Evolutionary conservation across 30 jellyfish, hydroid and myxozoan species (phyloP), one percentile per base, ranked within the genome.

Genomic region (Aurelia sp.): DNA sequence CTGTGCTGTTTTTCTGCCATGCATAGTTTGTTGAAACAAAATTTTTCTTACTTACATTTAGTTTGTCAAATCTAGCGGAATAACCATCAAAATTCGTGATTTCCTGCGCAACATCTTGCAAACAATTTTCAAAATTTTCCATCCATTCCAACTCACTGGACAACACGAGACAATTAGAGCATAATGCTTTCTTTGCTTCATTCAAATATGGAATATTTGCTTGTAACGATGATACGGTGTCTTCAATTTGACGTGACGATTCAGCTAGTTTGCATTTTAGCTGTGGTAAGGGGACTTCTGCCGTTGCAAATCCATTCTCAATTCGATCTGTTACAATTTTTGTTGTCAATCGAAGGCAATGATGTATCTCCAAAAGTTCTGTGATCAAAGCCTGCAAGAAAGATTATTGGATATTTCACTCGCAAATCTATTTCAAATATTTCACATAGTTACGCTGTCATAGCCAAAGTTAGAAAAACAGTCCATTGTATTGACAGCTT

Each of bases 301-400:
- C 79, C 19, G 20, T 6, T 11, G 68, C 30, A 15, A 82, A 40
- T 19, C 80, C 85, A 33, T 9, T 22, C 51, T 82, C 92, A 33
- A 60, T 23, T 22, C 86, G 83, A 18, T 74, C 82, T 5, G 23
- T 27, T 15, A 69, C 62, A 62, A 82, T 62, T 61, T 71, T 82
- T 30, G 62, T 17, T 59, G 57, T 12, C 48, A 82, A 13, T 59
- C 92, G 35, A 6, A 67, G 69, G 52, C 92, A 61, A 37, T 82
- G 92, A 27, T 82, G 92, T 9, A 19, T 19, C 31, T 82, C 86
- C 20, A 82, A 60, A 18, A 82, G 86, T 22, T 66, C 71, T 18
- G 76, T 57, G 37, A 71, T 71, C 63, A 57, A 63, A 3, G 63
- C 85, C 92, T 82, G 18, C 6, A 52, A 30, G 50, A 18, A 21